Percentiles rank a stretch among this genome's conserved stretches.
These are phyloP conservation scores for Oriolus oriolus DNA, from an alignment of 2,113 vertebrate species.

Conservation along the genomic window DNA sequence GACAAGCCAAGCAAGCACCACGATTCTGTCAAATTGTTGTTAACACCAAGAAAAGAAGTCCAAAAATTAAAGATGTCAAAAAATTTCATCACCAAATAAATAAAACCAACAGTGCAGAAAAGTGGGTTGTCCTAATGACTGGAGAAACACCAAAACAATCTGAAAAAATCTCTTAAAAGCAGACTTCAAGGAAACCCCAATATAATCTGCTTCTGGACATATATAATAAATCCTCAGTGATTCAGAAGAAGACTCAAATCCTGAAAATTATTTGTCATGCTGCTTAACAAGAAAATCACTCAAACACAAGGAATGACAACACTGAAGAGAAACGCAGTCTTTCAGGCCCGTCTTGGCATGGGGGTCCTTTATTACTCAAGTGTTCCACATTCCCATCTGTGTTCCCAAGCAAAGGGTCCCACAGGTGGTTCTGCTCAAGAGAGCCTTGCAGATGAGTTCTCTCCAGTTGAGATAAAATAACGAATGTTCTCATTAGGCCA, in stretches of 20 bases:
- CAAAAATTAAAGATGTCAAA: not conserved
- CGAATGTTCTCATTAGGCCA: slow-evolving; percentile 66
- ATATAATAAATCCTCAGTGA: not conserved
- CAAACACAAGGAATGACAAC: not conserved
- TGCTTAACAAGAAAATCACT: not conserved
- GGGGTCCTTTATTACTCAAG: not conserved
- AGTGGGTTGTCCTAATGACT: not conserved
- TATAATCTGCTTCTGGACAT: not conserved
- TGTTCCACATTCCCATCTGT: not conserved
- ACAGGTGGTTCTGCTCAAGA: not conserved
- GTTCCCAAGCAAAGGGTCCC: not conserved
- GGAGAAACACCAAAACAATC: not conserved
- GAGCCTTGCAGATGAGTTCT: not conserved
- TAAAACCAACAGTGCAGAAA: not conserved
- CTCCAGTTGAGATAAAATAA: slow-evolving; percentile 72
- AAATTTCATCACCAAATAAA: not conserved
- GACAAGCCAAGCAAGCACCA: not conserved
- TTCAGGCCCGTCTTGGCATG: rapidly evolving
- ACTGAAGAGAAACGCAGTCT: not conserved
- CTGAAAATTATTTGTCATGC: not conserved
- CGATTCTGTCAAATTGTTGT: not conserved
- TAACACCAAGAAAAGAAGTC: not conserved
- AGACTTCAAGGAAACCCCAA: not conserved
- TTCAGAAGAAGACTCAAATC: not conserved
- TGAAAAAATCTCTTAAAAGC: not conserved